phyloP scores from a whole-genome alignment of 2,888 invertebrate species.

The Drosophila limbata region DNA sequence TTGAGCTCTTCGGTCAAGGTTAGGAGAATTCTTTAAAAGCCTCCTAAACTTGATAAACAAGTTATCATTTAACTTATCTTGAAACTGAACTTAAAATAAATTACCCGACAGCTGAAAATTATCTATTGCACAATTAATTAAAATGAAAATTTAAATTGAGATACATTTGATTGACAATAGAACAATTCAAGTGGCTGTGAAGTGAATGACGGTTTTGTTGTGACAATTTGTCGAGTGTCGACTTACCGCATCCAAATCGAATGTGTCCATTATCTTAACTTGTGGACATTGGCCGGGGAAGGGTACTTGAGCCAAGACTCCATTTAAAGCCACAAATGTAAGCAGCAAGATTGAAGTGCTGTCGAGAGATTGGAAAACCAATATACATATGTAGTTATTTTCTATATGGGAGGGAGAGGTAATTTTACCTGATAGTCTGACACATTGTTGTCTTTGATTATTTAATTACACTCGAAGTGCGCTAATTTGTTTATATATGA shows the following conservation, averaged over 20 bases:
- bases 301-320: constrained; percentile 87
- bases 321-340: constrained; percentile 43
- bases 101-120: constrained; percentile 18
- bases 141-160: constrained; percentile 25
- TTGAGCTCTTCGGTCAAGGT: not conserved
- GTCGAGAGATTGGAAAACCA: constrained; percentile 6
- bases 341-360: constrained; percentile 52
- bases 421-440: constrained; percentile 26
- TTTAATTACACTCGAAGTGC: not conserved
- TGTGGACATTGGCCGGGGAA: constrained; percentile 89
- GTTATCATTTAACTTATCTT: not conserved
- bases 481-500: constrained; percentile 7
- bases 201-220: constrained; percentile 5
- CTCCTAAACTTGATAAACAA: not conserved
- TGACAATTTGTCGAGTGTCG: not conserved
- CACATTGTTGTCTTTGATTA: constrained; percentile 27
- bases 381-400: not conserved
- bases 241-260: constrained; percentile 86
- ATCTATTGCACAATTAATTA: constrained; percentile 38
- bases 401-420: not conserved
- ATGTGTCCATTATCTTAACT: constrained; percentile 87
- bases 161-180: constrained; percentile 30
- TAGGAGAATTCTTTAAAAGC: not conserved
- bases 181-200: constrained; percentile 8
- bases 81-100: constrained; percentile 15